Conservation (phyloP, 2,797 vertebrate genomes). For the Anableps anableps region DNA sequence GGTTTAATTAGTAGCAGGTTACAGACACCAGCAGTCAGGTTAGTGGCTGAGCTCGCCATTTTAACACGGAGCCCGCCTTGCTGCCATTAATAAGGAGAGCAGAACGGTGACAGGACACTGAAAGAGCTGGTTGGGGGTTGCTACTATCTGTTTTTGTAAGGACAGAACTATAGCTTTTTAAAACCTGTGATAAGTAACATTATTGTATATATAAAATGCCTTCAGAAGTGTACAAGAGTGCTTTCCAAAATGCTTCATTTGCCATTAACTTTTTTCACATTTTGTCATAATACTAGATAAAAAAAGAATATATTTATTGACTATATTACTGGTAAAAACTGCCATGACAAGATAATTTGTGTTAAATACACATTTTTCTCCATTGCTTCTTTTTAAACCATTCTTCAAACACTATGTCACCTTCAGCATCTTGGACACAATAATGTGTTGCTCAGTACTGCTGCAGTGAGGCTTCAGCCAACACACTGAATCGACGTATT, state of each 20-base stretch:
- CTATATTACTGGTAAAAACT: neutral
- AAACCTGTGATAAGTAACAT: neutral
- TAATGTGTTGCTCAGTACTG: neutral
- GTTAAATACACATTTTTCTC: neutral
- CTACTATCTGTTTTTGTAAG: neutral
- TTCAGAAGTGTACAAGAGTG: neutral
- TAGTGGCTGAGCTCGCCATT: conserved; percentile 70
- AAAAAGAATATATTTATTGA: neutral
- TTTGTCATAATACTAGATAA: neutral
- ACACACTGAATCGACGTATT: neutral
- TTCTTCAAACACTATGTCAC: neutral
- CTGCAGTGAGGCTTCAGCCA: neutral
- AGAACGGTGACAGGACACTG: conserved; percentile 51
- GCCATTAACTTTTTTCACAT: neutral
- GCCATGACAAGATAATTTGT: neutral
- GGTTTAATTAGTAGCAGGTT: conserved; percentile 79
- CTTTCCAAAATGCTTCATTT: neutral
- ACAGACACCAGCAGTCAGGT: conserved; percentile 69
- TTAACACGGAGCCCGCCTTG: conserved; percentile 67
- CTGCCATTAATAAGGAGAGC: conserved; percentile 68
- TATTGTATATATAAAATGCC: neutral
- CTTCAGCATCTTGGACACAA: neutral
- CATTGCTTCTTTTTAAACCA: neutral
- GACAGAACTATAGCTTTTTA: neutral
- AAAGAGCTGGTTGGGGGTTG: conserved; percentile 30